These are phyloP conservation scores for Agrochola lota DNA, from an alignment of 2,888 invertebrate genomes.

Conservation along the genomic window DNA sequence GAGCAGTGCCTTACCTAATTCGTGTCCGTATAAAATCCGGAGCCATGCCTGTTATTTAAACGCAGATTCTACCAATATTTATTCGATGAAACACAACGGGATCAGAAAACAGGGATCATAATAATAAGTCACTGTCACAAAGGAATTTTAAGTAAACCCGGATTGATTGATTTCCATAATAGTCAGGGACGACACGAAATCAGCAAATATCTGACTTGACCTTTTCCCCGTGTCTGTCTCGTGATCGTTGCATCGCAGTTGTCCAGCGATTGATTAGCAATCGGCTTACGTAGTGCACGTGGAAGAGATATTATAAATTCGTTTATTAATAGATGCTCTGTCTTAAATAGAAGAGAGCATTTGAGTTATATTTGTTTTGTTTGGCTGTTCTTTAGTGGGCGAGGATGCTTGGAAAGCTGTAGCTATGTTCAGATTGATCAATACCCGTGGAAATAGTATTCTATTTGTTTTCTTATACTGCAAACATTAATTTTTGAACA, in stretches of 20 bases:
- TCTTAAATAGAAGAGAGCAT: slow-evolving; percentile 6
- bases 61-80: no score
- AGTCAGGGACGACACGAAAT: no score
- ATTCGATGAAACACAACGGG: no score
- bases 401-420: background rate
- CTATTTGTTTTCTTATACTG: background rate
- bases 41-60: no score
- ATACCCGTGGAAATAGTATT: background rate
- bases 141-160: no score
- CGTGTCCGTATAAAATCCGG: no score
- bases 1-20: no score
- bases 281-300: slow-evolving; percentile 52
- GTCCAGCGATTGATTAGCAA: slow-evolving; percentile 62
- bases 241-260: slow-evolving; percentile 57
- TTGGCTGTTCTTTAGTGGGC: background rate
- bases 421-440: background rate
- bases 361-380: slow-evolving; percentile 30
- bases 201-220: background rate
- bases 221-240: background rate
- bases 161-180: no score
- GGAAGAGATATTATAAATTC: slow-evolving; percentile 35
- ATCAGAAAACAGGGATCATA: no score
- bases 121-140: no score
- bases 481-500: no score
- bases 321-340: slow-evolving; percentile 30